Evolutionary conservation across 1,140 invertebrate genomes (phyloP).

Genomic region (Pinna nobilis): DNA sequence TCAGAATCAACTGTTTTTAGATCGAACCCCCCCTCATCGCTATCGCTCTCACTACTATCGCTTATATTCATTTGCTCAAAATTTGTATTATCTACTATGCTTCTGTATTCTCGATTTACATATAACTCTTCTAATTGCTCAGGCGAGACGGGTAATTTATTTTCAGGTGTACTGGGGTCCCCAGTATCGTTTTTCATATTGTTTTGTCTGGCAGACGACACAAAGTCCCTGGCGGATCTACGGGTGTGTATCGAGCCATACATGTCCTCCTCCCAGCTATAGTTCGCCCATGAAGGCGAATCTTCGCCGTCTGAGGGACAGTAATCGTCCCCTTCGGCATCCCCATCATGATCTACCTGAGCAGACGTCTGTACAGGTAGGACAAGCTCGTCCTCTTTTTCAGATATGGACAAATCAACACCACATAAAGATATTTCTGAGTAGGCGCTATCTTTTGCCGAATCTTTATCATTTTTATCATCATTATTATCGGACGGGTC

Average conservation of each 20-base stretch:
- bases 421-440: neutral
- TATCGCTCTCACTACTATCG: slow-evolving; percentile 40
- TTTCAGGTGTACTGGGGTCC: slow-evolving; percentile 4
- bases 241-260: slow-evolving; percentile 44
- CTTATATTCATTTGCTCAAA: slow-evolving; percentile 1
- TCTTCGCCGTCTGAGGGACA: neutral
- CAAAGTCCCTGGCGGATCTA: slow-evolving; percentile 47
- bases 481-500: neutral
- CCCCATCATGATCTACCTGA: neutral
- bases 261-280: slow-evolving; percentile 56
- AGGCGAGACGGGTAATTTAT: slow-evolving; percentile 16
- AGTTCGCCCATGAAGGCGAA: slow-evolving; percentile 45
- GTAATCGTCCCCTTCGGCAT: neutral
- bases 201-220: slow-evolving; percentile 16
- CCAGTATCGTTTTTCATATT: slow-evolving; percentile 20
- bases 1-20: slow-evolving; percentile 26
- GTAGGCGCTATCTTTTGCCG: slow-evolving; percentile 11
- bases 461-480: slow-evolving; percentile 16
- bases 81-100: slow-evolving; percentile 21
- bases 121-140: slow-evolving; percentile 42
- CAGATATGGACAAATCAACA: neutral
- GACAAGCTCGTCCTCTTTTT: neutral
- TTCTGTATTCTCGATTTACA: slow-evolving; percentile 39
- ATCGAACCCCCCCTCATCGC: slow-evolving; percentile 30
- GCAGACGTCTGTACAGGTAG: neutral